A percentile compares a stretch with the other conserved stretches of the same genome.
These are phyloP conservation scores for Columbina picui DNA, from an alignment of 2,113 vertebrate species.

Conservation along the genomic window DNA sequence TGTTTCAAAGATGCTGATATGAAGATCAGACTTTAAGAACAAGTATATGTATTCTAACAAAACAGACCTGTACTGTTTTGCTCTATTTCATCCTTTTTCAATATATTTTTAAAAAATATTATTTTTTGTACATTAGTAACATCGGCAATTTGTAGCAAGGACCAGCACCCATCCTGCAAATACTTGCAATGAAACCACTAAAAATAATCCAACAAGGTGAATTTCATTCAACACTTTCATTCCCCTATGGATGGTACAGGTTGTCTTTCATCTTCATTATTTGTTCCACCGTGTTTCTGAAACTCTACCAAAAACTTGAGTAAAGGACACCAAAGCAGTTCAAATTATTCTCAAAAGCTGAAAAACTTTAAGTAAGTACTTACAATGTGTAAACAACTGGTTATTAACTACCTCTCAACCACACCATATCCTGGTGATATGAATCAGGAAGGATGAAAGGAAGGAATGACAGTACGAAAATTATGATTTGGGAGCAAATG, in stretches of 20 bases:
- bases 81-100: neutral
- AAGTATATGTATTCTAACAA: neutral
- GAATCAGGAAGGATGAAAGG: neutral
- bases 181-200: neutral
- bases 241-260: neutral
- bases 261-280: neutral
- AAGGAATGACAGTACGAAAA: neutral
- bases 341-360: neutral
- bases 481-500: neutral
- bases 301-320: neutral
- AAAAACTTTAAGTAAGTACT: neutral
- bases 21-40: neutral
- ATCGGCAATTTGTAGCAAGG: neutral
- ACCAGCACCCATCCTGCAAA: neutral
- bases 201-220: neutral
- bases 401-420: neutral
- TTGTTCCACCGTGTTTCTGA: neutral
- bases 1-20: neutral
- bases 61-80: neutral
- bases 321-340: neutral
- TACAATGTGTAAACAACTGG: neutral
- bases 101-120: neutral
- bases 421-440: neutral
- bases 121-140: neutral
- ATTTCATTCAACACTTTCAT: neutral